phyloP scores from a whole-genome alignment of 2,113 vertebrate species.

The Xiphias gladius region DNA sequence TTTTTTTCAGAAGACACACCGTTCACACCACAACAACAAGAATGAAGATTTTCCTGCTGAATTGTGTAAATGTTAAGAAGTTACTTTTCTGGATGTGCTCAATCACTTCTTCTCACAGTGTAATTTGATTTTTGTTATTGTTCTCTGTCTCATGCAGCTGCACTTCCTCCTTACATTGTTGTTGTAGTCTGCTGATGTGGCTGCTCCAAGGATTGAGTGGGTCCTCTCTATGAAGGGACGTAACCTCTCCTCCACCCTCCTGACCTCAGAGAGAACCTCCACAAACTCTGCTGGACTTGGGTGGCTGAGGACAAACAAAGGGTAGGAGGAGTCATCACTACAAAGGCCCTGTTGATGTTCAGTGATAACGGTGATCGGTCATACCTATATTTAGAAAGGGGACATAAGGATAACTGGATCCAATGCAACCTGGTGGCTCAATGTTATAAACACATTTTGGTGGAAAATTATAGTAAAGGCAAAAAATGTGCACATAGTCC shows the following conservation, averaged over 20 bases:
- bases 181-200: conserved; percentile 88
- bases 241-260: conserved; percentile 85
- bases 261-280: conserved; percentile 88
- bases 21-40: too few species aligned
- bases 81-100: too few species aligned
- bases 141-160: neutral
- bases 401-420: neutral
- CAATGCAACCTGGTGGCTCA: neutral
- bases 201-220: conserved; percentile 87
- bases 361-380: too few species aligned
- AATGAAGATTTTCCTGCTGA: neutral
- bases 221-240: conserved; percentile 89
- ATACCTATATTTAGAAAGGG: too few species aligned
- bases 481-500: too few species aligned
- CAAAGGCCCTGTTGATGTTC: neutral
- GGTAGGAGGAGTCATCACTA: neutral
- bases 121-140: neutral
- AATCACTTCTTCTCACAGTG: neutral
- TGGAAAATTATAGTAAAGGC: too few species aligned
- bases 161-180: conserved; percentile 85
- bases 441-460: too few species aligned
- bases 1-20: too few species aligned
- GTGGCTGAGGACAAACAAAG: conserved; percentile 77
- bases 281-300: conserved; percentile 88
- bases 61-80: too few species aligned